Evolutionary conservation across 2,113 vertebrate species (phyloP), one percentile per base, ranked within the genome.

Genomic region (Atlantisia rogersi): DNA sequence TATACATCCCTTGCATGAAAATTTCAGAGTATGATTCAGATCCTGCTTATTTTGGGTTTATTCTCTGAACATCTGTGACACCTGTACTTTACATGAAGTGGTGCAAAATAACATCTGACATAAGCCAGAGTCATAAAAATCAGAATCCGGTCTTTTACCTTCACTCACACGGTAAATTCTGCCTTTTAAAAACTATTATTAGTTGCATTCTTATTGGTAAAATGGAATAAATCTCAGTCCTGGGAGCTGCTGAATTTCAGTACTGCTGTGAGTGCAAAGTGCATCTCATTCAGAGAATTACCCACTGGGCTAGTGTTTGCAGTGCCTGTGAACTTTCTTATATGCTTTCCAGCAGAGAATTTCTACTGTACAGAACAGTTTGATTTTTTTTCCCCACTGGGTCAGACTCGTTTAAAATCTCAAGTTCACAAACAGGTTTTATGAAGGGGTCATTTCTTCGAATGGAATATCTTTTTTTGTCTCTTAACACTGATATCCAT

Each of bases 231-330:
- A 96, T 80, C 64, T 95, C 59, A 93, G 89, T 92, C 62, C 75
- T 76, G 58, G 82, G 62, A 94, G 85, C 92, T 81, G 78, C 86
- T 89, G 90, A 81, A 92, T 95, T 92, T 95, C 94, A 90, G 85
- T 81, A 87, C 94, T 94, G 90, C 96, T 96, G 96, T 94, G 95
- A 97, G 96, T 94, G 94, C 96, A 94, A 95, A 97, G 96, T 93
- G 92, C 93, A 95, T 95, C 94, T 91, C 63, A 95, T 95, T 97
- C 90, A 93, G 90, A 93, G 94, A 83, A 95, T 88, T 96, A 94
- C 92, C 95, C 82, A 96, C 94, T 94, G 95, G 92, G 95, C 77
- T 94, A 94, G 37, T 90, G 90, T 94, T 96, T 95, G 95, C 90
- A 94, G 73, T 86, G 92, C 78, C 93, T 97, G 92, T 96, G 95